These are phyloP conservation scores for Fratercula arctica DNA, from an alignment of 2,797 vertebrate species.

Conservation along the genomic window DNA sequence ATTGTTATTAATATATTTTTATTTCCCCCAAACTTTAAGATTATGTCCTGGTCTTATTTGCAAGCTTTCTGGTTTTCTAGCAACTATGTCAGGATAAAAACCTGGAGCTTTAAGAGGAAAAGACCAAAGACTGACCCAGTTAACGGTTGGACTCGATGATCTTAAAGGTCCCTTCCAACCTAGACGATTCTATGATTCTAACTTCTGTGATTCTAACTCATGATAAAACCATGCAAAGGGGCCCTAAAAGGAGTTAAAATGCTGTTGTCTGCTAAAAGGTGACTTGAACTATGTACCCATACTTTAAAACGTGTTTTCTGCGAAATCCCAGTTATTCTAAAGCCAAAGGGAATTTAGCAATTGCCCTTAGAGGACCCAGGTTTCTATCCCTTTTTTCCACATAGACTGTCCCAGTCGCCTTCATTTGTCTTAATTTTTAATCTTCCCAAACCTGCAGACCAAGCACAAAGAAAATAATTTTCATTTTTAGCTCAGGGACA, in stretches of 20 bases:
- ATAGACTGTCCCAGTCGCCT: not conserved
- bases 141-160: not conserved
- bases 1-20: not conserved
- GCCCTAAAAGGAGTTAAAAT: not conserved
- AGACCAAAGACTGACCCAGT: not conserved
- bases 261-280: not conserved
- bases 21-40: not conserved
- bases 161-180: not conserved
- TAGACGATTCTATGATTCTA: not conserved
- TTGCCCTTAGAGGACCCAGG: not conserved
- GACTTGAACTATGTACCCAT: not conserved
- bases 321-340: not conserved
- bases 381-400: not conserved
- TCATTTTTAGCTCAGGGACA: not conserved
- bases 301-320: not conserved
- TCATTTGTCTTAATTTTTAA: not conserved
- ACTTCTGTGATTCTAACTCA: not conserved
- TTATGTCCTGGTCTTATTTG: not conserved
- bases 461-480: not conserved
- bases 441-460: not conserved
- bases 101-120: not conserved
- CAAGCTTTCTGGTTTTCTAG: not conserved
- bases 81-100: not conserved
- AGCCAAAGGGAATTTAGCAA: not conserved
- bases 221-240: not conserved